These are phyloP conservation scores for Plotosus lineatus DNA, from an alignment of 2,113 vertebrate species.

Conservation along the genomic window DNA sequence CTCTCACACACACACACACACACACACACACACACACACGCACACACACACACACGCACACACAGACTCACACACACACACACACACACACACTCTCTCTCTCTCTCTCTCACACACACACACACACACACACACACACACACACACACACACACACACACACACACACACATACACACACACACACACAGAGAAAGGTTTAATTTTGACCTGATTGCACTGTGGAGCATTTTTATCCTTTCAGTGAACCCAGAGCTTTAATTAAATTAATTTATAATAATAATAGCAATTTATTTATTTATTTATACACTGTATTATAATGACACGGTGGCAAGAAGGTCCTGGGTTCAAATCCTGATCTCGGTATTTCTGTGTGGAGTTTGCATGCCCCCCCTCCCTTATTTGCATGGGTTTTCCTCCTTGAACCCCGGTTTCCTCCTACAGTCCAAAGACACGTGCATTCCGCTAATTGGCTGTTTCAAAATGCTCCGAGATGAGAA, in stretches of 20 bases:
- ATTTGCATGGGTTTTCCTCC: too few species aligned
- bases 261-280: not conserved
- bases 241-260: not conserved
- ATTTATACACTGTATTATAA: not conserved
- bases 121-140: slow-evolving; percentile 12
- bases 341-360: too few species aligned
- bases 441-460: too few species aligned
- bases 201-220: not conserved
- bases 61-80: slow-evolving; percentile 4
- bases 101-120: not conserved
- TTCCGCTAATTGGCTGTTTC: too few species aligned
- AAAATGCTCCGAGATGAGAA: too few species aligned
- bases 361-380: too few species aligned
- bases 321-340: too few species aligned
- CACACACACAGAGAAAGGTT: not conserved
- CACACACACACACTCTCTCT: slow-evolving; percentile 10
- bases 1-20: slow-evolving; percentile 17
- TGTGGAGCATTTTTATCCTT: not conserved
- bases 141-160: slow-evolving; percentile 13
- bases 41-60: not conserved
- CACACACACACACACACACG: not conserved
- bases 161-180: not conserved
- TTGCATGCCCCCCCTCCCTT: too few species aligned
- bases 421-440: too few species aligned
- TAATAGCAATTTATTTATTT: not conserved